These are phyloP conservation scores for Thripadectes ignobilis DNA, from an alignment of 2,797 vertebrate genomes.

Conservation along the genomic window DNA sequence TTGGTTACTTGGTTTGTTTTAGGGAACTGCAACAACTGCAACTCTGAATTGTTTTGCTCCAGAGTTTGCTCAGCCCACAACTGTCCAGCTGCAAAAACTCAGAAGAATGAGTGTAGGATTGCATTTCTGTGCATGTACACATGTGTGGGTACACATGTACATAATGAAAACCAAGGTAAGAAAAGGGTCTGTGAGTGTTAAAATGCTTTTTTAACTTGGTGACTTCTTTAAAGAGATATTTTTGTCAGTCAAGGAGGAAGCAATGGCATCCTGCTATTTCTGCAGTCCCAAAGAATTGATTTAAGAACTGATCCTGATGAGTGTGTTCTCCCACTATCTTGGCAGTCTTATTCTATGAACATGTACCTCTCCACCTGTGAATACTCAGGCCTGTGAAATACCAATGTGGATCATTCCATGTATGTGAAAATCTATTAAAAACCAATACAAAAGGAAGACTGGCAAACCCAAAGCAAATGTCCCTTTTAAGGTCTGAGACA, in stretches of 20 bases:
- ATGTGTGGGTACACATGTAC: rapidly evolving
- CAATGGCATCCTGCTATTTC: not conserved
- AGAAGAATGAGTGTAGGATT: not conserved
- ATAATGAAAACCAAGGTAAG: not conserved
- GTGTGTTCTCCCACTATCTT: not conserved
- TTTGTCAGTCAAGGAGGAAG: not conserved
- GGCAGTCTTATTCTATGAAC: not conserved
- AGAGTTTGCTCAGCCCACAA: not conserved
- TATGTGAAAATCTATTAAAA: not conserved
- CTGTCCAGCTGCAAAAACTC: not conserved
- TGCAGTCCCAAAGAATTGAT: not conserved
- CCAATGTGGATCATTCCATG: not conserved
- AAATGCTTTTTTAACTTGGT: not conserved
- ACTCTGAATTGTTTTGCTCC: not conserved
- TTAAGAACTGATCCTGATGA: not conserved
- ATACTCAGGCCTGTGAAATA: not conserved
- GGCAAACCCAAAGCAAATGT: not conserved
- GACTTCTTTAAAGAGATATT: not conserved
- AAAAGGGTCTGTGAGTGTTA: not conserved
- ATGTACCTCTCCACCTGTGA: not conserved
- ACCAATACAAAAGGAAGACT: not conserved
- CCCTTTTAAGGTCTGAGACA: not conserved
- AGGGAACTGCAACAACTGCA: not conserved
- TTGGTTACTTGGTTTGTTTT: not conserved
- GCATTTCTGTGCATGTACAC: rapidly evolving